Evolutionary conservation across 2,888 invertebrate species (phyloP).

Genomic region (Drosophila neonasuta): DNA sequence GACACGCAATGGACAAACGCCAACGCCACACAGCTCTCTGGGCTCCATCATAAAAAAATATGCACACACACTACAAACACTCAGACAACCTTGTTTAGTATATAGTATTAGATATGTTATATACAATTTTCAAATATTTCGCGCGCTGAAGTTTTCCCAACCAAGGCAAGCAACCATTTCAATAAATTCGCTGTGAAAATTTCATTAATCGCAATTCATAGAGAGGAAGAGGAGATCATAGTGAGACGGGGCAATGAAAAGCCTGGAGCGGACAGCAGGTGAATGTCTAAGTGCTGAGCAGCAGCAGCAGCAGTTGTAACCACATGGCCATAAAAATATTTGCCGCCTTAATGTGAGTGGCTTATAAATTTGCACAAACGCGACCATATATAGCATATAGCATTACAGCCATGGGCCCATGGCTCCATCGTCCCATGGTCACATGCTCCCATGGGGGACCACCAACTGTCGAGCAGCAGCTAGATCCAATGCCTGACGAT

Average conservation of each 20-base stretch:
- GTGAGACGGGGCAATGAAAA: neutral
- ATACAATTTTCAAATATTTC: slow-evolving; percentile 62
- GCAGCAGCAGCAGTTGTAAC: slow-evolving; percentile 38
- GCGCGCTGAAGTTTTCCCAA: slow-evolving; percentile 31
- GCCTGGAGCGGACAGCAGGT: slow-evolving; percentile 20
- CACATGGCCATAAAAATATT: slow-evolving; percentile 72
- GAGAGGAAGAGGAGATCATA: neutral
- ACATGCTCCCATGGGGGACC: slow-evolving; percentile 42
- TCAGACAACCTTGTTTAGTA: slow-evolving; percentile 21
- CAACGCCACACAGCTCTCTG: slow-evolving; percentile 40
- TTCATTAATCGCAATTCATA: slow-evolving; percentile 68
- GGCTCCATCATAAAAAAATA: slow-evolving; percentile 40
- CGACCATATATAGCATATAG: slow-evolving; percentile 63
- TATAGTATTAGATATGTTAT: slow-evolving; percentile 46
- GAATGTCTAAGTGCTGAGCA: slow-evolving; percentile 23
- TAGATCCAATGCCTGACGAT: slow-evolving; percentile 32
- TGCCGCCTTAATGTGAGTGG: slow-evolving; percentile 75
- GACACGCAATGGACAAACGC: slow-evolving; percentile 72
- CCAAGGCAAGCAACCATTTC: slow-evolving; percentile 56
- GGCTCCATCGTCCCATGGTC: no score
- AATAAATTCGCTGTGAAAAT: slow-evolving; percentile 67
- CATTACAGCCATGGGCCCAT: slow-evolving; percentile 37
- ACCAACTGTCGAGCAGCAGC: slow-evolving; percentile 31
- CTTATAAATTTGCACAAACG: slow-evolving; percentile 75
- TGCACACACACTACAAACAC: neutral